Conservation (phyloP, 2,797 vertebrate species). For the Pygocentrus nattereri region DNA sequence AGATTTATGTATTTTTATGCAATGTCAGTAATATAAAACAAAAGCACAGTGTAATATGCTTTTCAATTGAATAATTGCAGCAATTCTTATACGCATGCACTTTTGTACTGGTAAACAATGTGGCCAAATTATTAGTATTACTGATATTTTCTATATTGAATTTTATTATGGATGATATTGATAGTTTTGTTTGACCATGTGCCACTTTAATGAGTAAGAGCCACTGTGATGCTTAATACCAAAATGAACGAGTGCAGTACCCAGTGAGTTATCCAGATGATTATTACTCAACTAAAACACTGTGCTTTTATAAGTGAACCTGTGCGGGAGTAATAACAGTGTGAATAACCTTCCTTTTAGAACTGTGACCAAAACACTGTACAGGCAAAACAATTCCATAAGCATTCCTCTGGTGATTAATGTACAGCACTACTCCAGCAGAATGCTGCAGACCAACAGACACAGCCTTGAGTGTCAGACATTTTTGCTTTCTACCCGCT, state of each 20-base stretch:
- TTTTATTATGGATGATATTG: no score
- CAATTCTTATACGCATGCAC: no score
- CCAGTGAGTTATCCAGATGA: background rate
- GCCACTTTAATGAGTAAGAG: no score
- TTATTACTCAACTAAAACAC: background rate
- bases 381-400: background rate
- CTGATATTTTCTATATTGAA: no score
- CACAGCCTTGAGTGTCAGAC: background rate
- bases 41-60: no score
- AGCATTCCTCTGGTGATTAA: constrained; percentile 19
- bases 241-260: constrained; percentile 5
- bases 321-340: background rate
- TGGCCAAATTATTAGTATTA: no score
- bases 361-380: background rate
- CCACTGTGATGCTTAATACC: background rate
- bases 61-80: no score
- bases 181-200: no score
- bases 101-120: no score
- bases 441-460: background rate
- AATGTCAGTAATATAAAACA: no score
- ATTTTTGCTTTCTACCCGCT: background rate
- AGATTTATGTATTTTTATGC: no score
- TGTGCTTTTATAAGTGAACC: background rate
- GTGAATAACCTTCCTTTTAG: constrained; percentile 11
- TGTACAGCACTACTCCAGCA: constrained; percentile 9